A percentile compares a stretch with the other conserved stretches of the same genome.
These are phyloP conservation scores for Xerus rutilus DNA, from an alignment of 2,797 vertebrate species.

Conservation along the genomic window DNA sequence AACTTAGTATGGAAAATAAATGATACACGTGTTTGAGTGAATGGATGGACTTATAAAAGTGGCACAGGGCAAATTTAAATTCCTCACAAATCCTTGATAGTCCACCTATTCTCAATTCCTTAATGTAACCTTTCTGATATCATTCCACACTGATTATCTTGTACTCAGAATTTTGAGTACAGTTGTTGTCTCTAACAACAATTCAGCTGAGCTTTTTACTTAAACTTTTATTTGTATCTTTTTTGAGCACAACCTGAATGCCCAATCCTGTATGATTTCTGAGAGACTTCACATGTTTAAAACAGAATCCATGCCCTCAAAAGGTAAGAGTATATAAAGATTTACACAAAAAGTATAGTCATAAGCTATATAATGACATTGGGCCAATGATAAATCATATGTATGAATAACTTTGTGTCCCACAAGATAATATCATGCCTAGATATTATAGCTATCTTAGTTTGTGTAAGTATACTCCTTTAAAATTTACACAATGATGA, in stretches of 20 bases:
- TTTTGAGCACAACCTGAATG: background rate
- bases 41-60: constrained; percentile 42
- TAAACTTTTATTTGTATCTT: background rate
- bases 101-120: background rate
- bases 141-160: background rate
- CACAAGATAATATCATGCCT: too few relatives aligned
- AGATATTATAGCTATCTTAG: background rate
- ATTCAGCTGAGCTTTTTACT: background rate
- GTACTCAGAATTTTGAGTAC: background rate
- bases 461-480: background rate
- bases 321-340: background rate
- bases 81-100: background rate
- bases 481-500: background rate
- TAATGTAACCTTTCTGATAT: background rate
- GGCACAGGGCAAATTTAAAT: background rate
- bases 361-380: background rate
- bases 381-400: background rate
- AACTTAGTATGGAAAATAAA: background rate
- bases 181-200: background rate
- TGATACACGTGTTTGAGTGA: background rate
- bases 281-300: background rate
- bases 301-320: background rate
- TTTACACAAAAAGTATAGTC: background rate
- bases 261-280: background rate
- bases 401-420: background rate